Evolutionary conservation across 2,797 vertebrate genomes (phyloP).

Genomic region (Microctenopoma steveboyesi): DNA sequence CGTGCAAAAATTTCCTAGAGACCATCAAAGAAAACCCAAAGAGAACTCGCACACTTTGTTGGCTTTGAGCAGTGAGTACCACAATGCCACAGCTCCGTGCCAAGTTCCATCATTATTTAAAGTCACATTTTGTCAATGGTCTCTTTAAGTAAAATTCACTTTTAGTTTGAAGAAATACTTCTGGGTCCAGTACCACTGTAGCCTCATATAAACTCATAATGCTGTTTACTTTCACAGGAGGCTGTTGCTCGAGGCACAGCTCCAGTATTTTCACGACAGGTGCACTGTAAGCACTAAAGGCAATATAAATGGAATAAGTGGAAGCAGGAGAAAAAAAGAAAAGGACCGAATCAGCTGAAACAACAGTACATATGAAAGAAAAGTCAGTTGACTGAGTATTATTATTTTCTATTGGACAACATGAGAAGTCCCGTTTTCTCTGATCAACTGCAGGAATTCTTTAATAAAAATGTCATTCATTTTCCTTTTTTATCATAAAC

Average conservation of each 20-base stretch:
- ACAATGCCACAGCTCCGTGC: constrained; percentile 13
- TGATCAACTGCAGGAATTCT: neutral
- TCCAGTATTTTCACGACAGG: neutral
- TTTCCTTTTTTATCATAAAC: no score
- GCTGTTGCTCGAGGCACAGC: constrained; percentile 1
- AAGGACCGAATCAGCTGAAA: neutral
- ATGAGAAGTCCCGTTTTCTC: no score
- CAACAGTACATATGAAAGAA: neutral
- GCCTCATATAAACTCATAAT: neutral
- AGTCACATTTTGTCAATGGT: neutral
- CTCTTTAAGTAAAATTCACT: neutral
- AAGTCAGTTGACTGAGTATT: neutral
- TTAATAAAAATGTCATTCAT: neutral
- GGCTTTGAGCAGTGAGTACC: constrained; percentile 15
- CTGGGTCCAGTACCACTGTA: no score
- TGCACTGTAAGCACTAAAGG: neutral
- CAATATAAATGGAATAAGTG: neutral
- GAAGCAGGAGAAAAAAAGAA: no score
- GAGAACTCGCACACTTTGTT: constrained; percentile 22
- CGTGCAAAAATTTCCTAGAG: constrained; percentile 14
- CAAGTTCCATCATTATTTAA: neutral
- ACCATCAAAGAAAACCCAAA: constrained; percentile 32
- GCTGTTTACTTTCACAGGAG: neutral
- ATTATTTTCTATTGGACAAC: no score
- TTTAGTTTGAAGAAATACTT: neutral